Evolutionary conservation across 2,797 vertebrate genomes (phyloP).

Genomic region (Macropodus opercularis): DNA sequence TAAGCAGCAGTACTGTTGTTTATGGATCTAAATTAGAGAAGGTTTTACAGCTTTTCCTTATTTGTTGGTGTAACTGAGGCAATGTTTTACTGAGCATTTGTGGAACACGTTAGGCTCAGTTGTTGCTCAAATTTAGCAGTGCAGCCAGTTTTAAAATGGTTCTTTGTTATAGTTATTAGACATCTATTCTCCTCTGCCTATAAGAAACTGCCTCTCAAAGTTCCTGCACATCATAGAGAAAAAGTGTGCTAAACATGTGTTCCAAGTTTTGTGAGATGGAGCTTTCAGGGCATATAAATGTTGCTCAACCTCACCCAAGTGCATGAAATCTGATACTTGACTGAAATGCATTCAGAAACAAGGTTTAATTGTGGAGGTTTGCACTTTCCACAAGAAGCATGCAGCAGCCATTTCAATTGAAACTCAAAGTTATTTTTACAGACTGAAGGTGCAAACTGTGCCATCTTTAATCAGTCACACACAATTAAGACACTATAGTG

Average conservation of each 20-base stretch:
- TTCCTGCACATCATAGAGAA: neutral
- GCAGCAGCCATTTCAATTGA: constrained; percentile 7
- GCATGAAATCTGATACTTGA: constrained; percentile 45
- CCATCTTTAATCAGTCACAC: constrained; percentile 39
- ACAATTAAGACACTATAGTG: constrained; percentile 38
- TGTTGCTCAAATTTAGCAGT: too few species aligned
- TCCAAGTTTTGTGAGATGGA: constrained; percentile 27
- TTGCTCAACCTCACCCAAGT: constrained; percentile 25
- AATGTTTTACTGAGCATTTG: neutral
- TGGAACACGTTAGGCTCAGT: neutral
- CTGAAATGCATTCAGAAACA: constrained; percentile 40
- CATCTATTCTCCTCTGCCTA: neutral
- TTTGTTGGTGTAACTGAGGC: neutral
- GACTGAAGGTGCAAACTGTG: constrained; percentile 8
- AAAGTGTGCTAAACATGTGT: constrained; percentile 4
- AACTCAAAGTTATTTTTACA: constrained; percentile 16
- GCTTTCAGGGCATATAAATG: constrained; percentile 32
- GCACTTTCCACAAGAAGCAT: neutral
- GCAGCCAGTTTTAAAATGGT: neutral
- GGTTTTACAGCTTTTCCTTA: neutral
- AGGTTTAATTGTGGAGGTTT: constrained; percentile 4
- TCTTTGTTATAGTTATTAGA: constrained; percentile 1
- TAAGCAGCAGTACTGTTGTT: neutral
- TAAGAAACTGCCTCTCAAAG: constrained; percentile 1
- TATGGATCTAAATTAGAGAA: neutral